Evolutionary conservation across 2,797 vertebrate genomes (phyloP).

Genomic region (Platalea minor): DNA sequence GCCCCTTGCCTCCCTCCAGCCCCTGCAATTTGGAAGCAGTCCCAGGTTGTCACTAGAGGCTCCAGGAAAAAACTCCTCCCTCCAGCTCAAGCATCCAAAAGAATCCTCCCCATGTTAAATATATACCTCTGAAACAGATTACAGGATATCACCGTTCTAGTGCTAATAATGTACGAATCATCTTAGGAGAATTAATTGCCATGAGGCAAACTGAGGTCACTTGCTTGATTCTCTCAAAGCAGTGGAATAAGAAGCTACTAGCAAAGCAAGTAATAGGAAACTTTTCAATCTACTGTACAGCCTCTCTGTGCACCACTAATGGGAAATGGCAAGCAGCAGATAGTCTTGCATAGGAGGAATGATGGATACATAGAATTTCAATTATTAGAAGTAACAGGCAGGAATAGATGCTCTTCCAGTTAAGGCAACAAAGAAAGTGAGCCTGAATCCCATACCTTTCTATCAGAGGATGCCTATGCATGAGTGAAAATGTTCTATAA

Average conservation of each 20-base stretch:
- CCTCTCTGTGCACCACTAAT: neutral
- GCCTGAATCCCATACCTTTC: neutral
- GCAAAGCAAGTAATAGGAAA: neutral
- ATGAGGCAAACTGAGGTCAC: neutral
- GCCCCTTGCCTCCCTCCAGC: neutral
- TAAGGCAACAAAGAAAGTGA: neutral
- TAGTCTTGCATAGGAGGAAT: neutral
- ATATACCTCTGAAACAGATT: neutral
- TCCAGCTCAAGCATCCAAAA: neutral
- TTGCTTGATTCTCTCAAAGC: neutral
- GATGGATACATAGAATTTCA: neutral
- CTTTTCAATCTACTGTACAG: neutral
- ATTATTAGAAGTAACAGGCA: neutral
- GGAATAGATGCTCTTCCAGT: neutral
- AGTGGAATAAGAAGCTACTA: neutral
- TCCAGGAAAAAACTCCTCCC: neutral
- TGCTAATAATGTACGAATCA: neutral
- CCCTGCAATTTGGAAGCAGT: neutral
- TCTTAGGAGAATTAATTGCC: neutral
- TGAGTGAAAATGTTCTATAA: neutral
- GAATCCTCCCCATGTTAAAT: neutral
- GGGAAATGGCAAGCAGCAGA: neutral
- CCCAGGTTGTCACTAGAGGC: neutral
- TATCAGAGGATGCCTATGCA: neutral
- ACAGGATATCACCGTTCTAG: neutral